A percentile compares a stretch with the other conserved stretches of the same genome.
Evolutionary conservation across 2,888 invertebrate genomes (phyloP).

Genomic region (Troilus luridus): DNA sequence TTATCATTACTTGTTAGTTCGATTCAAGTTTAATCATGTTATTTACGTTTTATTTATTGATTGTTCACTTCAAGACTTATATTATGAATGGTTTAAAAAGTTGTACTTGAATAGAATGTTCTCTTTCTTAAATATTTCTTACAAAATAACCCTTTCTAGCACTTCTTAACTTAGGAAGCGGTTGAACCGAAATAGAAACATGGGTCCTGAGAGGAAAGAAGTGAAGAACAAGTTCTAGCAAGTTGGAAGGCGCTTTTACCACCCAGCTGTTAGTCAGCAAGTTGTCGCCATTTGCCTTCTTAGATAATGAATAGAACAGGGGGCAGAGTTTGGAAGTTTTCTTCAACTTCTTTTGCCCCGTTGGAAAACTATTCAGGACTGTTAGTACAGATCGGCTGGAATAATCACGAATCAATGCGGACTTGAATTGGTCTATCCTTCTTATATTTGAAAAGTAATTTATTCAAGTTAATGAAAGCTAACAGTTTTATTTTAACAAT

Average conservation of each 20-base stretch:
- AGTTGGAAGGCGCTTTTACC: neutral
- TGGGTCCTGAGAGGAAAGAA: neutral
- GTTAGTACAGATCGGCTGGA: neutral
- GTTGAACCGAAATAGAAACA: conserved; percentile 14
- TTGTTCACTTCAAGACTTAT: neutral
- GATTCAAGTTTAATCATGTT: too few species aligned
- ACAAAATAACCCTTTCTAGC: neutral
- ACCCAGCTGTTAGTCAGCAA: neutral
- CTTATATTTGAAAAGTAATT: neutral
- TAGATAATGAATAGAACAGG: conserved; percentile 24
- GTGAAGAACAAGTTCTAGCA: neutral
- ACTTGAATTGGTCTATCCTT: neutral
- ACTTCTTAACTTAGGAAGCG: neutral
- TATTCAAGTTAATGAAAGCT: neutral
- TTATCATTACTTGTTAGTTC: too few species aligned
- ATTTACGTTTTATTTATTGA: neutral
- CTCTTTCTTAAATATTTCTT: neutral
- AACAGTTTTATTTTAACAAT: neutral
- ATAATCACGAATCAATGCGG: neutral
- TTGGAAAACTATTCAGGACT: conserved; percentile 8
- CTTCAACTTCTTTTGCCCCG: neutral
- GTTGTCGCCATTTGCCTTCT: conserved; percentile 33
- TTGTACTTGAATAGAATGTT: neutral
- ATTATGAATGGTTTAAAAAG: neutral
- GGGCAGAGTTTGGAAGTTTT: neutral